phyloP scores from a whole-genome alignment of 1,140 invertebrate genomes.

The Penaeus indicus region DNA sequence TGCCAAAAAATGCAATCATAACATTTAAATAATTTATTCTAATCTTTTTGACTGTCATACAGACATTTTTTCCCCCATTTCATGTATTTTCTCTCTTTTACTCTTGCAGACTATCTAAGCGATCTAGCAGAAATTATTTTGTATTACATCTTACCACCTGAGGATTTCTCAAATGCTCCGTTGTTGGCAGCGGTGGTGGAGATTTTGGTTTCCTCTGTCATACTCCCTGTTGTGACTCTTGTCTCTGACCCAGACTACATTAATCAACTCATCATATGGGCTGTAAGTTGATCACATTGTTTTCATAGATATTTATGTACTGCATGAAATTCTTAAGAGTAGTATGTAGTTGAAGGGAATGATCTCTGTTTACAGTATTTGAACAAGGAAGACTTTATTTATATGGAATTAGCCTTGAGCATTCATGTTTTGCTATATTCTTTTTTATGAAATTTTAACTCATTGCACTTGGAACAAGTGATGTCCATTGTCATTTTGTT shows the following conservation, averaged over 20 bases:
- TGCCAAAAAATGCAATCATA: too few species aligned
- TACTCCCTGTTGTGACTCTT: conserved; percentile 84
- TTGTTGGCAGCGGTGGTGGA: conserved; percentile 84
- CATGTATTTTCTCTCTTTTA: conserved; percentile 4
- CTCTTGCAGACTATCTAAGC: conserved; percentile 82
- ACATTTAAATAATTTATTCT: too few species aligned
- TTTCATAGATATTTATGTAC: neutral
- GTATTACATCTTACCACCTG: conserved; percentile 85
- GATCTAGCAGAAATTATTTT: conserved; percentile 88
- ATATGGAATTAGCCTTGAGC: too few species aligned
- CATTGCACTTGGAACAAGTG: too few species aligned
- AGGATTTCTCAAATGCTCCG: conserved; percentile 88
- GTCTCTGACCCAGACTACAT: conserved; percentile 95
- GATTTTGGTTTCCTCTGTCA: conserved; percentile 83
- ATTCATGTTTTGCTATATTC: too few species aligned
- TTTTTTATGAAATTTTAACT: too few species aligned
- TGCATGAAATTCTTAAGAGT: neutral
- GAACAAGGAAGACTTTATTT: too few species aligned
- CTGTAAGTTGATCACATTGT: conserved; percentile 77
- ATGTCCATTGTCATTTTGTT: too few species aligned
- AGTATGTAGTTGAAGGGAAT: too few species aligned
- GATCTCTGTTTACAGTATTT: neutral
- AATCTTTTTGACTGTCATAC: too few species aligned
- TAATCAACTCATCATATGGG: conserved; percentile 91
- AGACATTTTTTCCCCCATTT: too few species aligned